Base-by-base conservation (phyloP, 2,797 vertebrate genomes). In the Sternarchorhynchus goeldii region DNA sequence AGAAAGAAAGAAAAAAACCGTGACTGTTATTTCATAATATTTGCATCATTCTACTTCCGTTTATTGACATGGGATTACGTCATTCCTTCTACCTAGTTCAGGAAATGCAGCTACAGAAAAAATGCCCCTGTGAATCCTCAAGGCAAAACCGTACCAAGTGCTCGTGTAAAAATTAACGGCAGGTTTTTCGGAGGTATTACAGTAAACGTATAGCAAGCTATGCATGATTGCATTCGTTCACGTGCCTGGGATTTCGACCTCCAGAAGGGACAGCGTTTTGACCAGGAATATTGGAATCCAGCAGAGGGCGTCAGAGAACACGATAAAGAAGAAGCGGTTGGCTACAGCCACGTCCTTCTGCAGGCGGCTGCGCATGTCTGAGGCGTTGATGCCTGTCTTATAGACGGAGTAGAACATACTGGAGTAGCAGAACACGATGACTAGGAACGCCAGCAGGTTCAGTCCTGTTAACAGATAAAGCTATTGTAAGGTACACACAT, bases 291-390 rank as follows among this genome's bases (percentile, higher is more conserved):
- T 92, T 8, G 87, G 87, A 77, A 96, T 95, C 95, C 97, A 98
- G 92, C 94, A 96, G 94, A 95, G 95, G 92, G 95, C 95, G 73
- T 96, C 94, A 89, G 95, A 95, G 93, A 96, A 93, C 89, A 95
- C 93, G 2, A 93, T 94, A 85, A 94, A 94, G 88, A 96, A 96
- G 85, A 95, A 94, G n/a, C 78, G 77, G 74, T 91, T 94, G 81
- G 91, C 92, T 74, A 95, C 84, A 0, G 90, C 91, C 66, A 92
- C 91, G 3, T 94, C 94, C 78, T 83, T 91, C 86, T 88, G 85
- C 64, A 94, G 88, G 20, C 90, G 84, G 86, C 84, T 94, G 71
- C 88, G 91, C 83, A 92, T 36, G 78, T 95, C 90, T 6, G 89
- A 88, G 1, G 91, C 90, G 29, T 92, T 93, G 78, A 94, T 87